phyloP scores from a whole-genome alignment of 2,113 vertebrate genomes.

The Anser cygnoides region DNA sequence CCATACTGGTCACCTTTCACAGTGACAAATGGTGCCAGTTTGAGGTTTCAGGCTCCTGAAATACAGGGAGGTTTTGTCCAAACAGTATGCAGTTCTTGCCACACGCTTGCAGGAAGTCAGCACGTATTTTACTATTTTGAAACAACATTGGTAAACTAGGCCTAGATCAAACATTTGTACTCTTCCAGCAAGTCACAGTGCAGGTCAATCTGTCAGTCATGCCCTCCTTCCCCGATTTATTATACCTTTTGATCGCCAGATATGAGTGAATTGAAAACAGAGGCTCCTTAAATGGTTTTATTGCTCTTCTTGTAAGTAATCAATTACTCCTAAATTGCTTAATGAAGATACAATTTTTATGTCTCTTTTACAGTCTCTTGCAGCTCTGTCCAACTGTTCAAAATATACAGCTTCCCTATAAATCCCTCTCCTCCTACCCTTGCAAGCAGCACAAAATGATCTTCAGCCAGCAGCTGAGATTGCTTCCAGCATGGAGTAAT shows the following conservation, averaged over 20 bases:
- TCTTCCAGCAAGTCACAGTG: background rate
- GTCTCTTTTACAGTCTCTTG: background rate
- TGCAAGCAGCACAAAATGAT: background rate
- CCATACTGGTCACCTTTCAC: background rate
- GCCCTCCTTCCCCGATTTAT: background rate
- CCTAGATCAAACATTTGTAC: background rate
- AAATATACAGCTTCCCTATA: background rate
- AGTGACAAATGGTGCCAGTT: background rate
- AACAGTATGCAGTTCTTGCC: background rate
- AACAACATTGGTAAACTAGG: background rate
- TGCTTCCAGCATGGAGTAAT: background rate
- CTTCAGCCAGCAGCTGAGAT: background rate
- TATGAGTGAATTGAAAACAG: background rate
- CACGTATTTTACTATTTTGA: background rate
- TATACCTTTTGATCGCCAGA: slow-evolving; percentile 4
- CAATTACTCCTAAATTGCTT: background rate
- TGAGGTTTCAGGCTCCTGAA: background rate
- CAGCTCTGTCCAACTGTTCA: background rate
- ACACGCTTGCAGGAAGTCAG: background rate
- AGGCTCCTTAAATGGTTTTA: background rate
- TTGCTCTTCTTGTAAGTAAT: background rate
- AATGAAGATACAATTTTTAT: background rate
- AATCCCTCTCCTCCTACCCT: background rate
- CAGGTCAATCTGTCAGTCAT: slow-evolving; percentile 13
- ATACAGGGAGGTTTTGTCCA: background rate